A percentile compares a stretch with the other conserved stretches of the same genome.
These are phyloP conservation scores for Stomorhina lunata DNA, from an alignment of 2,888 invertebrate species.

Conservation along the genomic window DNA sequence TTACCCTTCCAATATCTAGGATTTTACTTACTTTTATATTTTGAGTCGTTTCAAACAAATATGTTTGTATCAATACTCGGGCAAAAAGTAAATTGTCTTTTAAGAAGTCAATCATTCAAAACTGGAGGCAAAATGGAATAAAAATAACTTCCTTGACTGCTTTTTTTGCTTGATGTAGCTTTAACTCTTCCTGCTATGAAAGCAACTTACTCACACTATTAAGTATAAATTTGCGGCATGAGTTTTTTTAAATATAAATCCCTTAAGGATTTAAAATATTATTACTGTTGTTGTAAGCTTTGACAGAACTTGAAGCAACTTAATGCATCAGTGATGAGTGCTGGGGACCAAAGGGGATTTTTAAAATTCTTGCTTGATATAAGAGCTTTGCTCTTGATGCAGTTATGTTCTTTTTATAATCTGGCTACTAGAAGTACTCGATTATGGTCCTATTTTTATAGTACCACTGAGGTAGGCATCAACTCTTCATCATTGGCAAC, in stretches of 20 bases:
- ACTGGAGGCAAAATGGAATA: constrained; percentile 28
- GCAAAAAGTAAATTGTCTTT: constrained; percentile 42
- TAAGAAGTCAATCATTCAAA: constrained; percentile 64
- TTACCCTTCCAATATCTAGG: background rate
- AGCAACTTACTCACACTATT: constrained; percentile 2
- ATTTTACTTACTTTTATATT: constrained; percentile 1
- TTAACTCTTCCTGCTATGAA: constrained; percentile 11
- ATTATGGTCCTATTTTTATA: constrained; percentile 48
- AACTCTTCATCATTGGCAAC: constrained; percentile 57
- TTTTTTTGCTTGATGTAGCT: constrained; percentile 2
- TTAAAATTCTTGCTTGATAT: no score
- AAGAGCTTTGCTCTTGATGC: background rate
- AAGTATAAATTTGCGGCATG: background rate
- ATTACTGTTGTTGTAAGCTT: constrained; percentile 27
- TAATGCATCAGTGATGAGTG: background rate
- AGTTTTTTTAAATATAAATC: constrained; percentile 13
- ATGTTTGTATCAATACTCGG: constrained; percentile 49
- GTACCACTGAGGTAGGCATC: constrained; percentile 39
- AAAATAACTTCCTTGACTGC: constrained; percentile 24
- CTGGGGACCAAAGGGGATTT: no score
- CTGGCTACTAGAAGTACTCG: constrained; percentile 13
- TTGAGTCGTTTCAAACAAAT: constrained; percentile 20
- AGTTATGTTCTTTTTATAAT: background rate
- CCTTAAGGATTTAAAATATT: constrained; percentile 46
- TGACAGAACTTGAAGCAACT: constrained; percentile 15